phyloP scores from a whole-genome alignment of 1,140 invertebrate genomes.

The Drosophila suzukii region DNA sequence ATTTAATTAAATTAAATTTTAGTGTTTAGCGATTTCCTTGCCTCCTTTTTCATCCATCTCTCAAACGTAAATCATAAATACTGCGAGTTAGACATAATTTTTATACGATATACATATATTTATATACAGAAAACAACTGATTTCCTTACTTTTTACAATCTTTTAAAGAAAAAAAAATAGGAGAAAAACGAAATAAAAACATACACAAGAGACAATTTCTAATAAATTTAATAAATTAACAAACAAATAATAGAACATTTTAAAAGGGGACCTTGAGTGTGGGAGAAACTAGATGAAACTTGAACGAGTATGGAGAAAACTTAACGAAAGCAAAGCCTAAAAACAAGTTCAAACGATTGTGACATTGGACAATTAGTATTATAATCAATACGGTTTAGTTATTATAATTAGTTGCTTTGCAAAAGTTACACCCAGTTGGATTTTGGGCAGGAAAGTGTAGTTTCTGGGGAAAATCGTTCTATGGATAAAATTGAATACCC shows the following conservation, averaged over 20 bases:
- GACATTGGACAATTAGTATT: constrained; percentile 57
- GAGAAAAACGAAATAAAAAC: constrained; percentile 14
- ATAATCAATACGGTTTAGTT: constrained; percentile 11
- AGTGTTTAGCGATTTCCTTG: constrained; percentile 46
- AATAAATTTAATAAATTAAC: constrained; percentile 52
- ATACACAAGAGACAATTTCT: constrained; percentile 13
- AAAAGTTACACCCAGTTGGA: constrained; percentile 25
- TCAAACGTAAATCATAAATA: constrained; percentile 76
- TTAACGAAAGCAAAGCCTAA: constrained; percentile 56
- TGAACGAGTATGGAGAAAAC: constrained; percentile 47
- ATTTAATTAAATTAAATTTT: constrained; percentile 72
- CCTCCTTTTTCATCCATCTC: constrained; percentile 31
- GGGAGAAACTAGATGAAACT: constrained; percentile 38
- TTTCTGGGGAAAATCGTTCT: neutral
- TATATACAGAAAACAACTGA: constrained; percentile 46
- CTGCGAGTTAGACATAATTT: constrained; percentile 69
- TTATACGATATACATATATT: constrained; percentile 33
- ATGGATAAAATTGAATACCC: constrained; percentile 12
- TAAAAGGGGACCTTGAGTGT: neutral
- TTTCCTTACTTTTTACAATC: constrained; percentile 31
- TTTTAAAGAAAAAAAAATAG: constrained; percentile 19
- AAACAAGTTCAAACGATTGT: constrained; percentile 48
- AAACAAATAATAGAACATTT: constrained; percentile 23
- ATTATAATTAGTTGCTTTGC: constrained; percentile 23
- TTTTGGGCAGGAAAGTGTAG: constrained; percentile 17